Conservation (phyloP, 2,888 invertebrate species). For the Gerosis bhagava region DNA sequence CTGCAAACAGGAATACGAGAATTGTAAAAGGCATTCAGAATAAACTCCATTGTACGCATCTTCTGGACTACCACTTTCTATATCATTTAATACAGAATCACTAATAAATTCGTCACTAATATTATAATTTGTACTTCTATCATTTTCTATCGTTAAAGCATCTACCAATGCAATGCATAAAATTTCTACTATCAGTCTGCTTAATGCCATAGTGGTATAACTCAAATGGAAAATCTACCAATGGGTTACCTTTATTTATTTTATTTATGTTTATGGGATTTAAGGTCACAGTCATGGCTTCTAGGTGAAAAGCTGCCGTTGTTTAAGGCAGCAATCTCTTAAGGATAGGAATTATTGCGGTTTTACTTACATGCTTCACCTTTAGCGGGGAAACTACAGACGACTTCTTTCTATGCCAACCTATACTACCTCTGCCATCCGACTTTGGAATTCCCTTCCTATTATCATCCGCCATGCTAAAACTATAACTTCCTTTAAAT, state of each 20-base stretch:
- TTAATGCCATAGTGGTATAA: slow-evolving; percentile 46
- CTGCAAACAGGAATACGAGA: slow-evolving; percentile 82
- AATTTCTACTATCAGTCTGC: slow-evolving; percentile 40
- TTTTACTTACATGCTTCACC: slow-evolving; percentile 3
- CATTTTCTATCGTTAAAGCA: slow-evolving; percentile 35
- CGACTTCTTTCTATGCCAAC: no score
- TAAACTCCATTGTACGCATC: slow-evolving; percentile 77
- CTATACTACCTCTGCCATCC: no score
- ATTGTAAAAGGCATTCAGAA: slow-evolving; percentile 76
- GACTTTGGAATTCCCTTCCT: no score
- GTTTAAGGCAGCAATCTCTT: slow-evolving; percentile 30
- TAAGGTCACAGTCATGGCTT: slow-evolving; percentile 56
- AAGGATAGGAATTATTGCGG: slow-evolving; percentile 17
- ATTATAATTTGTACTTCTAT: slow-evolving; percentile 23
- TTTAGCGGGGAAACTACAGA: neutral
- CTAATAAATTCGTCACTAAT: slow-evolving; percentile 31
- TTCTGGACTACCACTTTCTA: slow-evolving; percentile 41
- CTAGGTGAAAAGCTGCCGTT: slow-evolving; percentile 34
- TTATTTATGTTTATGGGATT: slow-evolving; percentile 60
- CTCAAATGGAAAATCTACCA: slow-evolving; percentile 51
- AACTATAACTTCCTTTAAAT: no score
- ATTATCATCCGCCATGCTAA: no score
- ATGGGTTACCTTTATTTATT: slow-evolving; percentile 62
- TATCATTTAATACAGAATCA: slow-evolving; percentile 21
- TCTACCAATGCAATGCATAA: slow-evolving; percentile 38